These are phyloP conservation scores for Chrysogorgia sp. DNA, from an alignment of 92 coral and sea anemone genomes.

Conservation along the genomic window DNA sequence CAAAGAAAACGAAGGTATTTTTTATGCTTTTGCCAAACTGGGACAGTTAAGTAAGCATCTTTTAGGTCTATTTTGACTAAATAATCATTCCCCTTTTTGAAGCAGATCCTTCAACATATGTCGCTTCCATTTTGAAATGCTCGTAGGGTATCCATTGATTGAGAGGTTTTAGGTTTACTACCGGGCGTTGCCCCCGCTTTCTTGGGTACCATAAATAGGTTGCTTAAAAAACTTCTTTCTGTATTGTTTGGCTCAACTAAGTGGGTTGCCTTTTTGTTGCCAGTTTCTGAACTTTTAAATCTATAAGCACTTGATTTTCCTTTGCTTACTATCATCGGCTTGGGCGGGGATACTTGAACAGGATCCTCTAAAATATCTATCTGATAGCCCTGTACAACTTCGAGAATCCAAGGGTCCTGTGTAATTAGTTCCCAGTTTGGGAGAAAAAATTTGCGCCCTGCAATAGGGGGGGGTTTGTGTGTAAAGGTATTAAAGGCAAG, in stretches of 20 bases:
- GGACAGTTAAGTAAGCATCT: conserved; percentile 59
- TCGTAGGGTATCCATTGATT: conserved; percentile 52
- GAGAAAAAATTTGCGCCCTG: conserved; percentile 22
- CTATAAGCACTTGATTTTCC: conserved; percentile 22
- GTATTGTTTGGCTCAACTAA: conserved; percentile 14
- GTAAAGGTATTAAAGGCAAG: conserved; percentile 22
- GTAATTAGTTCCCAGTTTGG: conserved; percentile 32
- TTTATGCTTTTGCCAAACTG: conserved; percentile 36
- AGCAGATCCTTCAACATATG: conserved; percentile 61
- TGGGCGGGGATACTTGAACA: conserved; percentile 16
- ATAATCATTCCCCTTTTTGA: conserved; percentile 52
- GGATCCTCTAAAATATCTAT: conserved; percentile 40
- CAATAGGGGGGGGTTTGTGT: too few relatives aligned
- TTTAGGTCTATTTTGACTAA: conserved; percentile 65
- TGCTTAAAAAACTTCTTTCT: conserved; percentile 52
- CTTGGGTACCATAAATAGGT: conserved; percentile 63
- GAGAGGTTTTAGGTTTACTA: conserved; percentile 66
- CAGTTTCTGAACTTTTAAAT: conserved; percentile 45
- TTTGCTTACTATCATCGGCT: background rate
- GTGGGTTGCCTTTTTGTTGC: conserved; percentile 56
- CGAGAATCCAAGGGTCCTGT: conserved; percentile 64
- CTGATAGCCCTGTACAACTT: conserved; percentile 52
- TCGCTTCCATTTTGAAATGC: conserved; percentile 75
- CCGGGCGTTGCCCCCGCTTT: conserved; percentile 70
- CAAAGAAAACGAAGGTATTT: conserved; percentile 37